Conservation (phyloP, 2,113 vertebrate genomes). For the Labrus mixtus region DNA sequence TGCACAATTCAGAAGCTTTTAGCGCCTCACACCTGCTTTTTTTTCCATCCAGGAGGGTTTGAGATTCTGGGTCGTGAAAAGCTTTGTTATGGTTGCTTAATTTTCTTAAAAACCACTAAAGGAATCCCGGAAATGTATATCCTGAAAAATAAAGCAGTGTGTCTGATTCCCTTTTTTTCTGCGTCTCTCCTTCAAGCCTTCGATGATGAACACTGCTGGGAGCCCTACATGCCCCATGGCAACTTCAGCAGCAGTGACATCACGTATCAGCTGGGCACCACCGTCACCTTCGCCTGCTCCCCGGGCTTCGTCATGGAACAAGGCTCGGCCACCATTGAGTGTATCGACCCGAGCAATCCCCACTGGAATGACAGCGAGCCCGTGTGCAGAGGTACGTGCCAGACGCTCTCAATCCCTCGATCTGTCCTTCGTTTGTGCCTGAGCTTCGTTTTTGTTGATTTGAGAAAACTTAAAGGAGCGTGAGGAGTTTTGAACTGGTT, state of each 20-base stretch:
- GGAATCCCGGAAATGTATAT: neutral
- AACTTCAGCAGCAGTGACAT: conserved; percentile 93
- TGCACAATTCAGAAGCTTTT: conserved; percentile 3
- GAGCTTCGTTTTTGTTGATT: neutral
- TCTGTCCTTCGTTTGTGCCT: neutral
- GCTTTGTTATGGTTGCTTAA: neutral
- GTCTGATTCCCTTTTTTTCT: neutral
- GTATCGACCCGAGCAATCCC: conserved; percentile 89
- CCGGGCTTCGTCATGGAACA: conserved; percentile 93
- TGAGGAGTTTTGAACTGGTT: no score
- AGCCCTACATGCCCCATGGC: conserved; percentile 92
- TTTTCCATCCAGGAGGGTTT: conserved; percentile 10
- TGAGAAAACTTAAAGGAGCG: neutral
- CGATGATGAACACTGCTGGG: conserved; percentile 92
- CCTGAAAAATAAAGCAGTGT: no score
- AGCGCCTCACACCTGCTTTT: conserved; percentile 22
- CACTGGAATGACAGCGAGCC: conserved; percentile 95
- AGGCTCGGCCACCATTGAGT: conserved; percentile 90
- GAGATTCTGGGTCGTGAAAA: conserved; percentile 15
- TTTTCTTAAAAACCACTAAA: neutral
- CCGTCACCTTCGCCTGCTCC: conserved; percentile 89
- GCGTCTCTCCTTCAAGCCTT: conserved; percentile 85
- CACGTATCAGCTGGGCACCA: conserved; percentile 87
- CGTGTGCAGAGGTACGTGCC: conserved; percentile 87
- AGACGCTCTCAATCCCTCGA: neutral